phyloP scores from a whole-genome alignment of 2,888 invertebrate genomes.

The Nemurella pictetii region DNA sequence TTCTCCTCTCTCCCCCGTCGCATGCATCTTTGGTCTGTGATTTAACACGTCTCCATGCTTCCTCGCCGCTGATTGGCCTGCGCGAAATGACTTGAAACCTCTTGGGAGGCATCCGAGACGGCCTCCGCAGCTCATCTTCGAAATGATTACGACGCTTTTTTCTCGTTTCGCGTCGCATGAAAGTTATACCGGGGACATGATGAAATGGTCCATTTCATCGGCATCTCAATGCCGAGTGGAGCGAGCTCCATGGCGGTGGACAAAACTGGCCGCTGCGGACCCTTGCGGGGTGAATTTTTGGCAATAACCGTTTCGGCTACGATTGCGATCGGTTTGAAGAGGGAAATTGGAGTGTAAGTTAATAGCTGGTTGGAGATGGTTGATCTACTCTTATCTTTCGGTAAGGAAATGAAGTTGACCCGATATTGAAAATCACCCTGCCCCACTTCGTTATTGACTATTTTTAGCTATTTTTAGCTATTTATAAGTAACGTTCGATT shows the following conservation, averaged over 20 bases:
- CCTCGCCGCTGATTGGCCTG: slow-evolving; percentile 10
- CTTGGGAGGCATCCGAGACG: background rate
- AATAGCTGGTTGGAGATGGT: no score
- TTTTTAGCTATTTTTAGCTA: no score
- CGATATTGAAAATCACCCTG: no score
- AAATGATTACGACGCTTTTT: slow-evolving; percentile 22
- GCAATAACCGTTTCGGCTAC: background rate
- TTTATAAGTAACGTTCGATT: no score
- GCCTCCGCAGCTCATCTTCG: background rate
- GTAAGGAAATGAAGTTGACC: no score
- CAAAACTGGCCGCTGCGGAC: background rate
- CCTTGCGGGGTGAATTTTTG: background rate
- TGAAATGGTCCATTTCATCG: background rate
- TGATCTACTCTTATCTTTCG: no score
- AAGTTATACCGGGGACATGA: slow-evolving; percentile 18
- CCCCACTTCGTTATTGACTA: no score
- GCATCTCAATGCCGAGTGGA: background rate
- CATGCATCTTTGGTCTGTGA: background rate
- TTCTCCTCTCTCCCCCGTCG: background rate
- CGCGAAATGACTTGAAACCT: slow-evolving; percentile 12
- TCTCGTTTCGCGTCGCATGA: background rate
- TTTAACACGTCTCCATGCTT: background rate
- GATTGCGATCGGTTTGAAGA: background rate
- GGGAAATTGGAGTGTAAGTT: background rate
- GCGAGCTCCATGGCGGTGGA: background rate